Conservation (phyloP, 2,113 vertebrate genomes). For the Pontoporia blainvillei region DNA sequence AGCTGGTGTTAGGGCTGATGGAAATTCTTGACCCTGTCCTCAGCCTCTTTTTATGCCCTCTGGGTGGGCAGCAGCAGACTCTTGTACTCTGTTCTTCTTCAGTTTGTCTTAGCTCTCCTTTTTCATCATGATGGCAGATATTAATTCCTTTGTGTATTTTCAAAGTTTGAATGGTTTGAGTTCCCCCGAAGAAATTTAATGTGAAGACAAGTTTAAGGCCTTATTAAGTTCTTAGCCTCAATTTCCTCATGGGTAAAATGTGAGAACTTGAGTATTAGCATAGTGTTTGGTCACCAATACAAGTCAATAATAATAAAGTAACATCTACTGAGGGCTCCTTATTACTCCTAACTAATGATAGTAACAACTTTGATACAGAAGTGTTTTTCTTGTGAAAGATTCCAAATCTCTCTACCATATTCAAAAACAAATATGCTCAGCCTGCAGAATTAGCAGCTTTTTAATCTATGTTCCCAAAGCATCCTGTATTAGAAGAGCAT, state of each 20-base stretch:
- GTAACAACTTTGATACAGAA: background rate
- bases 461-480: background rate
- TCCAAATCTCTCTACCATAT: background rate
- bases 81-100: rapidly evolving
- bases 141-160: background rate
- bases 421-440: slow-evolving; percentile 2
- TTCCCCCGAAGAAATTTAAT: background rate
- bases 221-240: background rate
- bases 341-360: background rate
- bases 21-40: no score
- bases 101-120: background rate
- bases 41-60: no score
- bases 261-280: background rate
- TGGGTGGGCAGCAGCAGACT: background rate
- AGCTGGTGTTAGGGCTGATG: background rate
- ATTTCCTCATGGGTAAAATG: background rate
- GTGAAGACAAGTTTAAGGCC: background rate
- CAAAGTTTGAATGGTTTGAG: background rate
- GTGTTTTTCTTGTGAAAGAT: background rate
- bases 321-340: background rate
- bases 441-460: background rate
- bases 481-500: background rate
- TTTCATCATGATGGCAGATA: background rate
- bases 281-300: background rate
- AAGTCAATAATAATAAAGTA: background rate